Evolutionary conservation across 1,140 invertebrate genomes (phyloP).

Genomic region (Aphis craccivora): DNA sequence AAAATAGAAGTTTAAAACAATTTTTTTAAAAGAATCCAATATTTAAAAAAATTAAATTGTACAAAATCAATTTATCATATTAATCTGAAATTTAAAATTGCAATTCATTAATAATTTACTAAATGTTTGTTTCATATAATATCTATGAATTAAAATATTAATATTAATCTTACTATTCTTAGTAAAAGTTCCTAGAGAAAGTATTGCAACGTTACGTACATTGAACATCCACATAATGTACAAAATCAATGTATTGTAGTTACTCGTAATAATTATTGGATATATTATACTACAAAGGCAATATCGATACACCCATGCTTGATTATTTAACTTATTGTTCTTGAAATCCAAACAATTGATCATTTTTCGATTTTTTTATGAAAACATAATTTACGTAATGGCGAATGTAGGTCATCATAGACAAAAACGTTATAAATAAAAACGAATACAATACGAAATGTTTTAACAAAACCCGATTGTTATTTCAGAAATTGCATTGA

Average conservation of each 20-base stretch:
- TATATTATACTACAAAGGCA: not conserved
- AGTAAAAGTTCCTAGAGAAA: not conserved
- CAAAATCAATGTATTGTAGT: not conserved
- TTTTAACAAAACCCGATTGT: conserved; percentile 12
- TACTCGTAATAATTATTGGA: not conserved
- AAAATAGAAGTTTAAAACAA: too few relatives aligned
- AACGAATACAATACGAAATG: not conserved
- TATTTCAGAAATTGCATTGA: conserved; percentile 8
- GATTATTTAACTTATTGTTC: not conserved
- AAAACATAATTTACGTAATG: not conserved
- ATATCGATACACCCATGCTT: not conserved
- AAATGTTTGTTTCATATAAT: not conserved
- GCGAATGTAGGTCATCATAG: not conserved
- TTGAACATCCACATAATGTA: not conserved
- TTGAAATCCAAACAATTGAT: not conserved
- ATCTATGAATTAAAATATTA: not conserved
- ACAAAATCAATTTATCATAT: not conserved
- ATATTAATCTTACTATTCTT: not conserved
- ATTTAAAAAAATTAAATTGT: not conserved
- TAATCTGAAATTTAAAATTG: too few relatives aligned
- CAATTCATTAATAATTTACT: too few relatives aligned
- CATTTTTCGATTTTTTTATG: not conserved
- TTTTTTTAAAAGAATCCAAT: too few relatives aligned
- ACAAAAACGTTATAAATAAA: conserved; percentile 15
- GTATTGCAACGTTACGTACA: not conserved